phyloP scores from a whole-genome alignment of 1,140 invertebrate genomes.

The Pseudomyrmex pallidus region DNA sequence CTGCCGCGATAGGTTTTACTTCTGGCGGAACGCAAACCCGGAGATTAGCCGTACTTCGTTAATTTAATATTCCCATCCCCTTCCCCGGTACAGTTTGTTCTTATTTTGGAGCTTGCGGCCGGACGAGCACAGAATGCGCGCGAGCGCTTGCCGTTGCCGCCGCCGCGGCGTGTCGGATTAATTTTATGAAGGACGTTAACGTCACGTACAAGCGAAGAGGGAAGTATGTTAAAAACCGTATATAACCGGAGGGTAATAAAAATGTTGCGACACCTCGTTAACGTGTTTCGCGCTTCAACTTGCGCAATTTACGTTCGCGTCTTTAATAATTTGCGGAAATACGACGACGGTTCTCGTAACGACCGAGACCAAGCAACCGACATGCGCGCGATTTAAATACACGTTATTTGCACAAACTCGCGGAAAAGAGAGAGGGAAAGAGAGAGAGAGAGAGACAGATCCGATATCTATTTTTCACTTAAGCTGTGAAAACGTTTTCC shows the following conservation, averaged over 20 bases:
- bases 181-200: constrained; percentile 61
- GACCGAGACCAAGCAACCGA: too few species aligned
- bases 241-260: constrained; percentile 55
- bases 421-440: too few species aligned
- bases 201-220: constrained; percentile 45
- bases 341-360: neutral
- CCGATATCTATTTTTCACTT: neutral
- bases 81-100: constrained; percentile 10
- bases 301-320: constrained; percentile 50
- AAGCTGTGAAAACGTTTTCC: neutral
- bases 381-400: too few species aligned
- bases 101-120: constrained; percentile 51
- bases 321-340: constrained; percentile 27
- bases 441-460: too few species aligned
- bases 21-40: constrained; percentile 67
- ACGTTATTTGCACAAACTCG: too few species aligned
- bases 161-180: constrained; percentile 46
- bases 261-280: constrained; percentile 60
- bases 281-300: constrained; percentile 51
- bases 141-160: neutral
- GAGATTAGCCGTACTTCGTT: constrained; percentile 67
- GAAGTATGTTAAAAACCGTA: constrained; percentile 50
- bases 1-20: constrained; percentile 64
- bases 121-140: constrained; percentile 44
- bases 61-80: constrained; percentile 47